A percentile compares a stretch with the other conserved stretches of the same genome.
Evolutionary conservation across 2,113 vertebrate genomes (phyloP).

Genomic region (Charina bottae): DNA sequence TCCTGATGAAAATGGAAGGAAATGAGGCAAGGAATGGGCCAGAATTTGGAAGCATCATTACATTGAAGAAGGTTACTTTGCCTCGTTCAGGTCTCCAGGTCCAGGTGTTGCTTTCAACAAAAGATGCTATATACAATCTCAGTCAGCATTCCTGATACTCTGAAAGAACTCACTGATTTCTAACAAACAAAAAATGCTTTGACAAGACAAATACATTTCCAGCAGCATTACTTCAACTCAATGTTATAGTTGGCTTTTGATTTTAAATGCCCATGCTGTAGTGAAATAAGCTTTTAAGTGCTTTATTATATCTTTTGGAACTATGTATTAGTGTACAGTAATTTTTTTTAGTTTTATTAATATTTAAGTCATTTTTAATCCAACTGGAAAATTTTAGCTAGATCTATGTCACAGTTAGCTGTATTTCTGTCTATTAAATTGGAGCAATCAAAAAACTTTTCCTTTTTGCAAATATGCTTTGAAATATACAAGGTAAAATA

Average conservation of each 20-base stretch:
- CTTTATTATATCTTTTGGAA: not conserved
- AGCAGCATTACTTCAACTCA: not conserved
- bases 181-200: not conserved
- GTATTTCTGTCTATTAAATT: not conserved
- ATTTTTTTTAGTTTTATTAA: not conserved
- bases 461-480: not conserved
- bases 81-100: not conserved
- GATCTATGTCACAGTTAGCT: not conserved
- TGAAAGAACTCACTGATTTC: not conserved
- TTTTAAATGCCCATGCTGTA: not conserved
- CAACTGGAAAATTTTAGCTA: not conserved
- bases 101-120: not conserved
- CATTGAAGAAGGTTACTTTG: not conserved
- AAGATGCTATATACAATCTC: not conserved
- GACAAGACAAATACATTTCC: not conserved
- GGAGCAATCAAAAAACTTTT: not conserved
- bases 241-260: not conserved
- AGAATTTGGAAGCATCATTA: not conserved
- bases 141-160: not conserved
- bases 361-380: conserved; percentile 1
- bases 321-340: not conserved
- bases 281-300: not conserved
- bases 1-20: not conserved
- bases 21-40: not conserved
- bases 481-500: not conserved